Evolutionary conservation across 2,113 vertebrate genomes (phyloP), one percentile per base, ranked within the genome.

Genomic region (Pelvicachromis taeniatus): DNA sequence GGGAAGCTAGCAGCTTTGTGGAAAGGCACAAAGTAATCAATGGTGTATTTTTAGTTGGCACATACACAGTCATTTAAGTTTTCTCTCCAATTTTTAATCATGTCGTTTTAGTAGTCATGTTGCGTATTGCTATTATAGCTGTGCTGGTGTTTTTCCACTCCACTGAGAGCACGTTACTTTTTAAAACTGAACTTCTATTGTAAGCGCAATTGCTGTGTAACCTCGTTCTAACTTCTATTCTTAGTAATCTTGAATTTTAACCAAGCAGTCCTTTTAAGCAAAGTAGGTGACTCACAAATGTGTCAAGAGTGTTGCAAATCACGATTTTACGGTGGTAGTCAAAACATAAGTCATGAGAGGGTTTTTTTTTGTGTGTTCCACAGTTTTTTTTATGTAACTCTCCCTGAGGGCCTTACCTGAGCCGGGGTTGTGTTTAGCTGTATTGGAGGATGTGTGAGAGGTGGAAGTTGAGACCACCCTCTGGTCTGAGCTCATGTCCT

Each of bases 361-460:
- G 45, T 58, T 55, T 33, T 77, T 55, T 33, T 50, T 63, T 40
- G 33, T 52, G 68, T 29, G 42, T 75, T 5, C 23, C 23, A 50
- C 23, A 50, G 23, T 3, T 50, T 75, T 21, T n/a, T n/a, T 85
- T 77, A 79, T 59, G 9, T 31, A 80, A 79, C 14, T 21, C 19
- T 82, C 48, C 78, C 63, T 0, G 2, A 4, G 50, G 56, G 21
- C 16, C 96, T 96, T 97, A 99, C 98, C 98, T 98, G 98, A 97
- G 95, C 96, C 96, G 81, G 97, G 95, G 95, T 96, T 98, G 96
- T 98, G 97, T 95, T 97, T 96, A 86, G 95, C 96, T 90, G 97
- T 97, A 93, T 97, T 97, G 95, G 97, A 97, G 92, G 96, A 96
- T 56, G 95, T 96, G 91, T 97, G 97, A 2, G 98, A 97, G 81